Conservation (phyloP, 2,888 invertebrate species). For the Drosophila nr. perissopoda region DNA sequence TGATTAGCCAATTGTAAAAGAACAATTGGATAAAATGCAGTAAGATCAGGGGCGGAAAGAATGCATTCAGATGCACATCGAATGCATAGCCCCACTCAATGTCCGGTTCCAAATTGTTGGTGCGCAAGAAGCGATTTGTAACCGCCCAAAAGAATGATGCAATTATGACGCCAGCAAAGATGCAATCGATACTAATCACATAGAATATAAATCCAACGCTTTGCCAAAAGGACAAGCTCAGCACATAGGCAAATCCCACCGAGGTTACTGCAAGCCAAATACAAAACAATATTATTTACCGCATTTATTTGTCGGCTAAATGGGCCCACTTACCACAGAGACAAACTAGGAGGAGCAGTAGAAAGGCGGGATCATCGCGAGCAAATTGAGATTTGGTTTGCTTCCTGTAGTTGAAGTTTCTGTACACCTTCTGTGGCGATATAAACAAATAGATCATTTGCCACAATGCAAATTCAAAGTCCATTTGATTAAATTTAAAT, state of each 20-base stretch:
- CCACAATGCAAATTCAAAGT: constrained; percentile 99
- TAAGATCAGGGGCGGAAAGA: constrained; percentile 97
- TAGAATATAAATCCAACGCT: constrained; percentile 94
- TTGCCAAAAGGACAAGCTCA: constrained; percentile 89
- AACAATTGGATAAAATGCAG: constrained; percentile 96
- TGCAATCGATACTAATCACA: constrained; percentile 97
- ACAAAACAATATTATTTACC: neutral
- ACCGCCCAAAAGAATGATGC: constrained; percentile 95
- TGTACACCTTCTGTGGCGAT: constrained; percentile 97
- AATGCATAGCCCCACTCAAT: constrained; percentile 99
- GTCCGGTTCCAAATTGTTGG: constrained; percentile 82
- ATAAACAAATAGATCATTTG: constrained; percentile 98
- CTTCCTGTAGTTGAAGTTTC: constrained; percentile 99
- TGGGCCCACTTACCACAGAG: constrained; percentile 87
- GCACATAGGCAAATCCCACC: constrained; percentile 93
- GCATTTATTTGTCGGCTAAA: neutral
- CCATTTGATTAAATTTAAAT: constrained; percentile 98
- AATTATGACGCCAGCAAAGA: constrained; percentile 93
- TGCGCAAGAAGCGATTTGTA: constrained; percentile 83
- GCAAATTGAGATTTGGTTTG: constrained; percentile 99
- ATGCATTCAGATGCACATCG: constrained; percentile 99
- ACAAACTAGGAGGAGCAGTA: constrained; percentile 95
- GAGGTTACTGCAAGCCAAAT: constrained; percentile 89
- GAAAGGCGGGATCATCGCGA: constrained; percentile 98
- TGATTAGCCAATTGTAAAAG: constrained; percentile 93